phyloP scores from a whole-genome alignment of 2,113 vertebrate genomes.

The Spilogale gracilis region DNA sequence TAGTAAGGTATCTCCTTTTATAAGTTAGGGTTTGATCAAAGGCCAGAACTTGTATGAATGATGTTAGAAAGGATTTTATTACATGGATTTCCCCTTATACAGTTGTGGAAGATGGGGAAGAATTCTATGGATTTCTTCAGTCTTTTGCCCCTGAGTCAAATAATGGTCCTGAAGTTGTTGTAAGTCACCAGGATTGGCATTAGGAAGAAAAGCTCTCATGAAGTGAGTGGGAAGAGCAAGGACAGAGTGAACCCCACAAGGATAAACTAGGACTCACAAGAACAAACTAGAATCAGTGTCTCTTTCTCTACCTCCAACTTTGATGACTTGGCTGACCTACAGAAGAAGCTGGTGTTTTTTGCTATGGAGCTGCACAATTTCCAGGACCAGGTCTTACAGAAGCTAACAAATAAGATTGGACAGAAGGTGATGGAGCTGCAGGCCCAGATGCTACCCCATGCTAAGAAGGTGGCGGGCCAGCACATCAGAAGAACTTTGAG shows the following conservation, averaged over 20 bases:
- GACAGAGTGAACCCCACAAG: neutral
- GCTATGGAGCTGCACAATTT: neutral
- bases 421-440: no score
- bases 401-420: neutral
- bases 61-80: neutral
- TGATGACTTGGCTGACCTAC: neutral
- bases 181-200: neutral
- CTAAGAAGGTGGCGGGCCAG: neutral
- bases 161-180: neutral
- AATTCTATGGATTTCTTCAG: neutral
- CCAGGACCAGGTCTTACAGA: neutral
- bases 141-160: neutral
- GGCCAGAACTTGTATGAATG: neutral
- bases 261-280: neutral
- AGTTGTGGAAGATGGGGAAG: neutral
- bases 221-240: neutral
- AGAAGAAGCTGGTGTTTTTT: neutral
- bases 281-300: neutral
- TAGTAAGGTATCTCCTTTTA: neutral
- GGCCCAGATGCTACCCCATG: rapidly evolving
- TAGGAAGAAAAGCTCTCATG: neutral
- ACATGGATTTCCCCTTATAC: neutral
- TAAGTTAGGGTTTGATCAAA: neutral
- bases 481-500: neutral
- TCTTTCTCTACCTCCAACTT: neutral